phyloP scores from a whole-genome alignment of 2,113 vertebrate genomes.

The Phrynosoma blainvillii region DNA sequence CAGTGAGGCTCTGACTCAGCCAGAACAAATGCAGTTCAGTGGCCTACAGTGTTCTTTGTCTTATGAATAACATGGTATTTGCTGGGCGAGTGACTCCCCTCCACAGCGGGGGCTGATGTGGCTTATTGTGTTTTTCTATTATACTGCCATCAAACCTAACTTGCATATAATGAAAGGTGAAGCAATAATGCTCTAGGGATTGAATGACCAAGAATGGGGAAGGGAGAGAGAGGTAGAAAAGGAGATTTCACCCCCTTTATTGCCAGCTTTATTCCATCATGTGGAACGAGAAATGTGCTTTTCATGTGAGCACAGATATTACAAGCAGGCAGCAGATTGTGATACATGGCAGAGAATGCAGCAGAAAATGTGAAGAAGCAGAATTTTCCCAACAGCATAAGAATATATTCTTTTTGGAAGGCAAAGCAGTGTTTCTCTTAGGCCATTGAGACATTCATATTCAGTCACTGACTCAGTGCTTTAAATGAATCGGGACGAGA shows the following conservation, averaged over 20 bases:
- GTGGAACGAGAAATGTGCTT: neutral
- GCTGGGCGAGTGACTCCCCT: neutral
- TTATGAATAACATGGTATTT: neutral
- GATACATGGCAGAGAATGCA: neutral
- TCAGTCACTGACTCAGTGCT: neutral
- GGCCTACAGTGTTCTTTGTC: neutral
- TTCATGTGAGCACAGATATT: too few relatives aligned
- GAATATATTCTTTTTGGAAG: neutral
- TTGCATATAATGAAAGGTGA: accelerated
- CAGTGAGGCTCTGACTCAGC: neutral
- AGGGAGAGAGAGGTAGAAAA: slow-evolving; percentile 20
- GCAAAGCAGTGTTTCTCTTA: neutral
- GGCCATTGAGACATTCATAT: neutral
- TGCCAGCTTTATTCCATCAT: slow-evolving; percentile 37
- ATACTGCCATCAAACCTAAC: neutral
- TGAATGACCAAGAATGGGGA: slow-evolving; percentile 22
- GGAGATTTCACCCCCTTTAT: slow-evolving; percentile 2
- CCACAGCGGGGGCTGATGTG: accelerated
- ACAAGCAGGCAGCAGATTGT: neutral
- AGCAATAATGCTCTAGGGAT: slow-evolving; percentile 51
- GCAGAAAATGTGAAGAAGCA: too few relatives aligned
- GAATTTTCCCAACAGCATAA: neutral
- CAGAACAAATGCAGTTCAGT: neutral
- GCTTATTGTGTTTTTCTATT: neutral
- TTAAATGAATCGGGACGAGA: neutral